These are phyloP conservation scores for Anseranas semipalmata DNA, from an alignment of 2,113 vertebrate genomes.

Conservation along the genomic window DNA sequence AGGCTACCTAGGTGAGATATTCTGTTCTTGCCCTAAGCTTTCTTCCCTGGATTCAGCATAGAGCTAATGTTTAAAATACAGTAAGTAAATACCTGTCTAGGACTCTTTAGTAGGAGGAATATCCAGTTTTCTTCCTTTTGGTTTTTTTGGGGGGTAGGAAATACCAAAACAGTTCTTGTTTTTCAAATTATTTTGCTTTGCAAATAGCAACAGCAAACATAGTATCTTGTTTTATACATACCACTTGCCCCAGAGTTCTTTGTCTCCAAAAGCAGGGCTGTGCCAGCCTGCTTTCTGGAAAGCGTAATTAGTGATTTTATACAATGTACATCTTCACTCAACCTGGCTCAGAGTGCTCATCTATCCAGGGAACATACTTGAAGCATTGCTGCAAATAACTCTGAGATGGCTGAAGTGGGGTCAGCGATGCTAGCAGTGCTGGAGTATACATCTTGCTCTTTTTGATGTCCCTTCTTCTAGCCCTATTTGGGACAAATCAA, in stretches of 20 bases:
- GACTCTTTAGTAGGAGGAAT: background rate
- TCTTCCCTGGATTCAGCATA: background rate
- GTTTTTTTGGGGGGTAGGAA: no score
- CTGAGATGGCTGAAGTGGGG: conserved; percentile 53
- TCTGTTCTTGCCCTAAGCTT: background rate
- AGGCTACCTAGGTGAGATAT: background rate
- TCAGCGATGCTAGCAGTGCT: conserved; percentile 14
- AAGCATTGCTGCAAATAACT: conserved; percentile 8
- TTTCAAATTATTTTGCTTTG: background rate
- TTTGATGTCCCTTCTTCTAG: conserved; percentile 55
- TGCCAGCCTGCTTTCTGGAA: background rate
- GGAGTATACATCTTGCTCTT: conserved; percentile 59
- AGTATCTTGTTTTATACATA: background rate
- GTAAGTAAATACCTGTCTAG: background rate
- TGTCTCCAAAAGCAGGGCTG: background rate
- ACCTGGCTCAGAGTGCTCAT: background rate
- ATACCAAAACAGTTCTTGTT: background rate
- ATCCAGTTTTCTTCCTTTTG: background rate
- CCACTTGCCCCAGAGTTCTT: background rate
- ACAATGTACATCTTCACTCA: conserved; percentile 12
- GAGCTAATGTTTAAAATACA: background rate
- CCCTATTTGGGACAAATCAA: conserved; percentile 46
- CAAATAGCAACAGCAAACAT: background rate
- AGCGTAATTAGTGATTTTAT: conserved; percentile 46
- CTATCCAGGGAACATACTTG: conserved; percentile 6